phyloP scores from a whole-genome alignment of 1,140 invertebrate genomes.

The Heliconius nattereri region DNA sequence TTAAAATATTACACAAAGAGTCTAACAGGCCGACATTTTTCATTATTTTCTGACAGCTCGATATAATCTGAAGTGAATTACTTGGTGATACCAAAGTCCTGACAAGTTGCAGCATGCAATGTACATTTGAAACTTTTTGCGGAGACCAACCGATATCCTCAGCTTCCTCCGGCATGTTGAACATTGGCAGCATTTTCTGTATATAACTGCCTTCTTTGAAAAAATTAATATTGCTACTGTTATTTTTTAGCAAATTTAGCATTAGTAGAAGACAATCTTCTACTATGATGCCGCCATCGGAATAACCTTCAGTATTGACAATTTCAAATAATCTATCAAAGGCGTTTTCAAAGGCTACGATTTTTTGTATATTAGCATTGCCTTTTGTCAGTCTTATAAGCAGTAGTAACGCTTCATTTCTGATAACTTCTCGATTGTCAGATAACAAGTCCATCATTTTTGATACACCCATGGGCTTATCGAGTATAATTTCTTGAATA shows the following conservation, averaged over 20 bases:
- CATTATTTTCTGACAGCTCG: conserved; percentile 94
- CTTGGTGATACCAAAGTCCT: conserved; percentile 94
- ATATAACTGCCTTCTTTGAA: conserved; percentile 99
- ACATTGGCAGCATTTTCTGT: conserved; percentile 93
- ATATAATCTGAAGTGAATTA: conserved; percentile 87
- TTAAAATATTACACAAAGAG: conserved; percentile 93
- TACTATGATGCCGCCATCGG: conserved; percentile 98
- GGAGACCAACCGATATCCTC: conserved; percentile 93
- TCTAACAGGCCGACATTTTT: conserved; percentile 90
- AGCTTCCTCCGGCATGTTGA: conserved; percentile 86
- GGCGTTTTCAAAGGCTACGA: conserved; percentile 99
- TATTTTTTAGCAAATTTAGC: conserved; percentile 96
- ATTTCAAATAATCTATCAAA: conserved; percentile 98
- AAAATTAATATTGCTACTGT: conserved; percentile 98
- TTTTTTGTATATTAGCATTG: conserved; percentile 99
- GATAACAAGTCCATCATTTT: conserved; percentile 97
- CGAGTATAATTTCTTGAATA: conserved; percentile 96
- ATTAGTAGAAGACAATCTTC: conserved; percentile 98
- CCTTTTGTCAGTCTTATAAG: conserved; percentile 96
- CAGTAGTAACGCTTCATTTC: conserved; percentile 97
- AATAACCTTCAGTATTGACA: conserved; percentile 94
- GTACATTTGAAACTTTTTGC: conserved; percentile 97
- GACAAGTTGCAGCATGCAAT: conserved; percentile 94
- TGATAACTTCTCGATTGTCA: conserved; percentile 96
- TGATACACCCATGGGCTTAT: conserved; percentile 98